Evolutionary conservation across 1,140 invertebrate genomes (phyloP), one percentile per base, ranked within the genome.

Genomic region (Penaeus vannamei): DNA sequence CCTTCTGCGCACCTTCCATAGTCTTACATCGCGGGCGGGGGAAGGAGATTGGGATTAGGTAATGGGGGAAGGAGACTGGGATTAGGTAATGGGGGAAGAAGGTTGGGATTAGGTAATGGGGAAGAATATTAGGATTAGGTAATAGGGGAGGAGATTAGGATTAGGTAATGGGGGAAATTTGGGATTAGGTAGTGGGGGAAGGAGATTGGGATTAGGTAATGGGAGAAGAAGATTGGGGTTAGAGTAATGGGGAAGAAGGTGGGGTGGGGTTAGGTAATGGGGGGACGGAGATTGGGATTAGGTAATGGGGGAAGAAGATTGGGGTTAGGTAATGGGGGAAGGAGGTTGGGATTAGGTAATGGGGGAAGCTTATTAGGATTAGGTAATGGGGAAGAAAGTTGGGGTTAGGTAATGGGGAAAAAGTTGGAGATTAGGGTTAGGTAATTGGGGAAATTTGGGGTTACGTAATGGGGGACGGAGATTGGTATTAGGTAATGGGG

Each of bases 401-500:
- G 62, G 62, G 62, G 62, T 64, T n/a, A n/a, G n/a, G n/a, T n/a
- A n/a, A n/a, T n/a, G n/a, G n/a, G n/a, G n/a, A n/a, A n/a, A n/a
- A n/a, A n/a, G n/a, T n/a, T n/a, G n/a, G n/a, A n/a, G n/a, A n/a
- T n/a, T n/a, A n/a, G n/a, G n/a, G n/a, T n/a, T n/a, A n/a, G n/a
- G n/a, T n/a, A n/a, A n/a, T n/a, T 64, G 17, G n/a, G 17, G n/a
- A n/a, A 64, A 19, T 64, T n/a, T 64, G 62, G n/a, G 17, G 17
- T 64, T 64, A 64, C 62, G 17, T 64, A 64, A n/a, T 17, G 62
- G n/a, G 62, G 62, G n/a, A n/a, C n/a, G n/a, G n/a, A n/a, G n/a
- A n/a, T n/a, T n/a, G n/a, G n/a, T n/a, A n/a, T n/a, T 64, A n/a
- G 62, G 62, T 64, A n/a, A 64, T 19, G 62, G 62, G 62, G 62